Percentiles rank a stretch among this genome's conserved stretches.
Conservation (phyloP, 30 jellyfish, hydroid and myxozoan genomes). For the Pelagia noctiluca region DNA sequence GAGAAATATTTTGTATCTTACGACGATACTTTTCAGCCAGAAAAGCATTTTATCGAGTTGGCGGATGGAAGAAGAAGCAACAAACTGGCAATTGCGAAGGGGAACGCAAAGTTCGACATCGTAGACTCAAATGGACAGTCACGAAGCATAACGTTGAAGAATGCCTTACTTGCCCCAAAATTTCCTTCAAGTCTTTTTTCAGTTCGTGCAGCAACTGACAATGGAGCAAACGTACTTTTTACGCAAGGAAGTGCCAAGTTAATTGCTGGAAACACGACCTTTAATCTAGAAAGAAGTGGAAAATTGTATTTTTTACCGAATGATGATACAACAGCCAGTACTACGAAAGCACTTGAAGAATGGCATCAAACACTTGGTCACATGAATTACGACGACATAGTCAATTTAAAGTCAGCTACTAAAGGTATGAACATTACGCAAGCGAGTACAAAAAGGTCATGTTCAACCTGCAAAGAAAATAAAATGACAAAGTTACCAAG, state of each 20-base stretch:
- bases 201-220: constrained; percentile 63
- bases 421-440: constrained; percentile 46
- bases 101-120: constrained; percentile 50
- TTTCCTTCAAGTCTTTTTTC: constrained; percentile 54
- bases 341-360: constrained; percentile 35
- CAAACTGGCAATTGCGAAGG: constrained; percentile 58
- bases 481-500: constrained; percentile 52
- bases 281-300: constrained; percentile 29
- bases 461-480: constrained; percentile 57
- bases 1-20: background rate
- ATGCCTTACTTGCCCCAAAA: constrained; percentile 55
- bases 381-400: constrained; percentile 50
- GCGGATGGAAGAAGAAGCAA: constrained; percentile 65
- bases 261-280: constrained; percentile 6
- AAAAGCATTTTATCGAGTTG: background rate
- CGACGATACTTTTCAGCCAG: constrained; percentile 10
- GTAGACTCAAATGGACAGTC: constrained; percentile 39
- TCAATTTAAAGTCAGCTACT: constrained; percentile 27
- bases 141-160: constrained; percentile 33
- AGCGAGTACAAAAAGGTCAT: constrained; percentile 19
- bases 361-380: constrained; percentile 65
- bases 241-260: constrained; percentile 22
- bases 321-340: constrained; percentile 13
- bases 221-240: constrained; percentile 37
- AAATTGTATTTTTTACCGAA: constrained; percentile 52